Base-by-base conservation (phyloP, 2,113 vertebrate species). In the Meleagris gallopavo region DNA sequence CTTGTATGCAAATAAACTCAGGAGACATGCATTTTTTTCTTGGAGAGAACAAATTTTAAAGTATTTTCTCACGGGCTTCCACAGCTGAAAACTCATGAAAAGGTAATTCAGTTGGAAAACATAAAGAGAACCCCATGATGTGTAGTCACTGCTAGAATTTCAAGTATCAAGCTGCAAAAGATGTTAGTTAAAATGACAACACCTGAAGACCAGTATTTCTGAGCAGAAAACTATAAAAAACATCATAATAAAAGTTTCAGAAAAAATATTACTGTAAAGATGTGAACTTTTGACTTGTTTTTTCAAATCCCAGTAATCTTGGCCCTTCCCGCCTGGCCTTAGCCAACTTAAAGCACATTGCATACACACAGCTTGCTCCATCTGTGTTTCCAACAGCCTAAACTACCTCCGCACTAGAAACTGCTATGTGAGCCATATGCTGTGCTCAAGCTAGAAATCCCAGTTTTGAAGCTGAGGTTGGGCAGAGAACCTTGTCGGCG, bases 341-440 rank as follows among this genome's bases (percentile, higher is more conserved):
- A 10, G 30, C 48, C 0, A 0, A 46, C 15, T 45, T 60, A 52
- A 24, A 34, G 41, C 12, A 61, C 21, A 11, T 17, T 22, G 43
- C 10, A 14, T 13, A 40, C 9, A 17, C 19, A 25, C 19, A 66
- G n/a, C n/a, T 65, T 60, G 11, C 30, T 66, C 29, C 29, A 54
- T 46, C 29, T 4, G 1, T 30, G 3, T 27, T 48, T n/a, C 29
- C 17, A 36, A 61, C 13, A 61, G n/a, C 3, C 9, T 1, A 3
- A 77, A 20, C 29, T 54, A 11, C n/a, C 14, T 60, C 58, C 32
- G 16, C 40, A 57, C 16, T 72, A n/a, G 38, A 27, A 40, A 76
- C 22, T 45, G 11, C 19, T 32, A 2, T 5, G n/a, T 48, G 21
- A 54, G n/a, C 3, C 3, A 45, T 54, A 60, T 3, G 17, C 66